Percentiles rank a stretch among this genome's conserved stretches.
phyloP scores from a whole-genome alignment of 2,113 vertebrate species.

The Podocnemis expansa region DNA sequence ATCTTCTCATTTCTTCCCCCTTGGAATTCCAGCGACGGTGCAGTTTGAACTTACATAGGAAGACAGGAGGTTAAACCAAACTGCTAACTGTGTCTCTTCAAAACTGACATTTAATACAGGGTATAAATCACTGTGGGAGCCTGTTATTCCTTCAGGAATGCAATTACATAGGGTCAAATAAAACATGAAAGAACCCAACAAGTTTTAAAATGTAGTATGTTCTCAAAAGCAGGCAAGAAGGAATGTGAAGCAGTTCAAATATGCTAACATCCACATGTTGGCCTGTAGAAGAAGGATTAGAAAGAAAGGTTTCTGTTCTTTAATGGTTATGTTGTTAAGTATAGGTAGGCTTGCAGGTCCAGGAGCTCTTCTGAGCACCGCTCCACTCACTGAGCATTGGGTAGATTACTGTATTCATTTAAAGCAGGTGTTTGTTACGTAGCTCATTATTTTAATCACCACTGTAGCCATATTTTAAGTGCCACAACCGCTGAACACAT shows the following conservation, averaged over 20 bases:
- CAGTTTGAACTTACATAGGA: slow-evolving; percentile 78
- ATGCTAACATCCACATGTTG: slow-evolving; percentile 95
- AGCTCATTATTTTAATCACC: slow-evolving; percentile 66
- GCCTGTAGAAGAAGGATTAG: slow-evolving; percentile 78
- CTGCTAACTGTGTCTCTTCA: slow-evolving; percentile 92
- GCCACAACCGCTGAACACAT: slow-evolving; percentile 31
- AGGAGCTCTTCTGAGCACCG: background rate
- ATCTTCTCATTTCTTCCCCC: slow-evolving; percentile 26
- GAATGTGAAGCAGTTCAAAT: slow-evolving; percentile 98
- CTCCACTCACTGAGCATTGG: slow-evolving; percentile 42
- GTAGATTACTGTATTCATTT: slow-evolving; percentile 64
- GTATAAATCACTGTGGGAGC: slow-evolving; percentile 93
- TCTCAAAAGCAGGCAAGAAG: slow-evolving; percentile 90
- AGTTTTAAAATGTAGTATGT: slow-evolving; percentile 98
- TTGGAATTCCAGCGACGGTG: slow-evolving; percentile 59
- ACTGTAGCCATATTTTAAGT: slow-evolving; percentile 2
- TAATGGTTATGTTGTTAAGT: slow-evolving; percentile 75
- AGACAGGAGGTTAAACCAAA: slow-evolving; percentile 88
- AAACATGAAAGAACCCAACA: slow-evolving; percentile 99
- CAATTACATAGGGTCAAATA: slow-evolving; percentile 99
- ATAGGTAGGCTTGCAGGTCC: slow-evolving; percentile 40
- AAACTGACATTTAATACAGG: slow-evolving; percentile 96
- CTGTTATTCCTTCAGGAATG: slow-evolving; percentile 99
- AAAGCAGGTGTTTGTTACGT: slow-evolving; percentile 73
- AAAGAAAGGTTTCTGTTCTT: slow-evolving; percentile 75